Evolutionary conservation across 1,140 invertebrate genomes (phyloP), one percentile per base, ranked within the genome.

Genomic region (Bacillus rossius): DNA sequence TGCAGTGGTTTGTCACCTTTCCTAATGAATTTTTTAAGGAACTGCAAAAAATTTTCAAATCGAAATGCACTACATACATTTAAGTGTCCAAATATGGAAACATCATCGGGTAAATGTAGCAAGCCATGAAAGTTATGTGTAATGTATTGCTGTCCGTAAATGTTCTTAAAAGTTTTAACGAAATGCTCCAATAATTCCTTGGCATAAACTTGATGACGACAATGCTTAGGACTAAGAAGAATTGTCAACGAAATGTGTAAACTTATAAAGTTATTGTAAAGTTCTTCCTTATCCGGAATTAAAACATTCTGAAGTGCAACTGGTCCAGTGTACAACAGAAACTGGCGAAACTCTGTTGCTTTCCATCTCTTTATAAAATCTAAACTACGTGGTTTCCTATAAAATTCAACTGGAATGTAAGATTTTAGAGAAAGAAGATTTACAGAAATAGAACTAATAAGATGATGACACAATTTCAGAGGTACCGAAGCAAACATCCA

Each of bases 271-370:
- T 61, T 38, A 13, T 41, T 41, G 16, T 56, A 19, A 17, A 26
- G 26, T 2, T 57, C 40, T 25, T 29, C 26, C 20, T 52, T 25
- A 22, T 59, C 8, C 13, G 29, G 29, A 4, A 34, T 34, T 4
- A 34, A 34, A 34, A 34, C 29, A 7, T 34, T 10, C 10, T 10
- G 4, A 34, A 73, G 62, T 48, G 65, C 57, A n/a, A 72, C 22
- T 16, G 67, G 67, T 3, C 62, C 66, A 22, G 59, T 55, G 53
- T 73, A 73, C 41, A 69, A 54, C 8, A 72, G 59, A 55, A 71
- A 71, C n/a, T 62, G 59, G 8, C 65, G 53, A 22, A 67, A 66
- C 62, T 74, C 69, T 14, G 70, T 69, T 1, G 69, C 69, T 64
- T 73, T 73, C 66, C 66, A 74, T 10, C 59, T 45, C 14, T 58